phyloP scores from a whole-genome alignment of 2,888 invertebrate genomes.

The Lepidochrysops patricia region DNA sequence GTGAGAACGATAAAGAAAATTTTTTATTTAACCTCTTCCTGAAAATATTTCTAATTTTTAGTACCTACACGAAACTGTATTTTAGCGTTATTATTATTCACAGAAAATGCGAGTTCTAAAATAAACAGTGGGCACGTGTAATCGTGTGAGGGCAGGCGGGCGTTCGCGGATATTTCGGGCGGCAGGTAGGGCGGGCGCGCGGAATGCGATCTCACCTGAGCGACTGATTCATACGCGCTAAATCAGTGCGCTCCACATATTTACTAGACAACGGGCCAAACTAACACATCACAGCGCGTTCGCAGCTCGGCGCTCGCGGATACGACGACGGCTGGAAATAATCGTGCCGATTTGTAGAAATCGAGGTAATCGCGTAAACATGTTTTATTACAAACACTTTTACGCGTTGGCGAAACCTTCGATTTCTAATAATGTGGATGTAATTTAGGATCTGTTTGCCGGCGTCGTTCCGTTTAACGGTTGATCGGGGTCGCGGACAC shows the following conservation, averaged over 20 bases:
- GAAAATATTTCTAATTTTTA: no score
- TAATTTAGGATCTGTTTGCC: slow-evolving; percentile 67
- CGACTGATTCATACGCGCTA: slow-evolving; percentile 66
- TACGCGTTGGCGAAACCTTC: slow-evolving; percentile 3
- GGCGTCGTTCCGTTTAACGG: slow-evolving; percentile 64
- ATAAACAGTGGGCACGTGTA: slow-evolving; percentile 40
- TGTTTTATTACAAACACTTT: slow-evolving; percentile 9
- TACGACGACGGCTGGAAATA: not conserved
- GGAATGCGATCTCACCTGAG: slow-evolving; percentile 73
- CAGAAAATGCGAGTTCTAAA: slow-evolving; percentile 34
- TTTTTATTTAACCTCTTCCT: no score
- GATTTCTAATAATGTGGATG: slow-evolving; percentile 20
- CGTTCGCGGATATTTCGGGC: slow-evolving; percentile 62
- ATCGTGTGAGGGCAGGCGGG: slow-evolving; percentile 36
- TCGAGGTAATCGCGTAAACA: slow-evolving; percentile 6
- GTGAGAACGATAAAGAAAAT: no score
- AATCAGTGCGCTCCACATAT: slow-evolving; percentile 61
- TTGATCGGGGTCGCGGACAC: slow-evolving; percentile 46
- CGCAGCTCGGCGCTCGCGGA: not conserved
- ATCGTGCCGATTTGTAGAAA: slow-evolving; percentile 1
- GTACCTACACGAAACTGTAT: not conserved
- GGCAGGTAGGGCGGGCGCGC: slow-evolving; percentile 58
- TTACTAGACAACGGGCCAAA: slow-evolving; percentile 34
- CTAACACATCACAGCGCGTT: not conserved
- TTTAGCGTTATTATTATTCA: not conserved